Evolutionary conservation across 1,140 invertebrate genomes (phyloP).

Genomic region (Heliconius melpomene): DNA sequence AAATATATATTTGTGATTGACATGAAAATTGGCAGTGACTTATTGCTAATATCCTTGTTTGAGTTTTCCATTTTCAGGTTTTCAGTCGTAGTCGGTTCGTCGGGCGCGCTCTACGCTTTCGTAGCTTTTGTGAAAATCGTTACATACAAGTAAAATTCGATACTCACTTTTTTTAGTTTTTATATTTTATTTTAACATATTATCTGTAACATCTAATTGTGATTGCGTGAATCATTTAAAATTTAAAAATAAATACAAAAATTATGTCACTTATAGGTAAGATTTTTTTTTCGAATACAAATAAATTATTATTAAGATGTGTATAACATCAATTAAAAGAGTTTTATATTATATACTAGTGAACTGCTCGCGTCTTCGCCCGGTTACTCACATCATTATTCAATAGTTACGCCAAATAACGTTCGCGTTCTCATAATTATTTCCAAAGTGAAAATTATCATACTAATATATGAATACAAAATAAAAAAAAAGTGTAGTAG

Average conservation of each 20-base stretch:
- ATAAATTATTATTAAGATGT: neutral
- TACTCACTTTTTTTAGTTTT: neutral
- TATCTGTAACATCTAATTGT: neutral
- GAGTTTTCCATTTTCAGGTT: slow-evolving; percentile 53
- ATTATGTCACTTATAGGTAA: slow-evolving; percentile 1
- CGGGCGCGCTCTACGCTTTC: slow-evolving; percentile 47
- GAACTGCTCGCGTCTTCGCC: no score
- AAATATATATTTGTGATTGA: neutral
- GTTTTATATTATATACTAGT: no score
- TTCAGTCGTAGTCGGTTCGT: slow-evolving; percentile 48
- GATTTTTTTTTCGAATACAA: neutral
- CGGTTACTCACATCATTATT: no score
- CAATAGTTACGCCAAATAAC: no score
- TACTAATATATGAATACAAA: no score
- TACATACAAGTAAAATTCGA: neutral
- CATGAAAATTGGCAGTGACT: slow-evolving; percentile 1
- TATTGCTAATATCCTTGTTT: slow-evolving; percentile 28
- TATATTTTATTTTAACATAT: neutral
- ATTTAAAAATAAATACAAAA: neutral
- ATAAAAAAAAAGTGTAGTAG: no score
- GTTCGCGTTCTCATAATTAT: no score
- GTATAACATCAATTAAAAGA: no score
- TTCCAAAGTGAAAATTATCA: no score
- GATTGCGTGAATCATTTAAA: slow-evolving; percentile 1
- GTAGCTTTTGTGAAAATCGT: slow-evolving; percentile 27